phyloP scores from a whole-genome alignment of 2,797 vertebrate genomes.

The Steatocranus sp. region DNA sequence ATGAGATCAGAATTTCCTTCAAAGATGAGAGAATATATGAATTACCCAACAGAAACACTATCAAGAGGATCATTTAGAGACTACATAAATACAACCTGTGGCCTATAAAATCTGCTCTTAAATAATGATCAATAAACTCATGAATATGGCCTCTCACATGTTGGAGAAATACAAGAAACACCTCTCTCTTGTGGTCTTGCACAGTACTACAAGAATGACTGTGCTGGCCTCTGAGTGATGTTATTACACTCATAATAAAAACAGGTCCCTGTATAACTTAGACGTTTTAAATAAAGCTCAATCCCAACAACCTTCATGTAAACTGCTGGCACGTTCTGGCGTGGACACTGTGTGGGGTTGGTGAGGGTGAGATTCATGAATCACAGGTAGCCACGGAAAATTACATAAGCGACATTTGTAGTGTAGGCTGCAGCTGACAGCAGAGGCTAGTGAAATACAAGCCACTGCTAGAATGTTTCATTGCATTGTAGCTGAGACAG shows the following conservation, averaged over 20 bases:
- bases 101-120: not conserved
- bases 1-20: not conserved
- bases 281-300: not conserved
- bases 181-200: slow-evolving; percentile 23
- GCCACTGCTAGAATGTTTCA: slow-evolving; percentile 20
- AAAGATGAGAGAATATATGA: not conserved
- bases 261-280: not conserved
- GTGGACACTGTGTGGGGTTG: not conserved
- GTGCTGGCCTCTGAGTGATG: not conserved
- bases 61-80: not conserved
- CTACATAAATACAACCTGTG: not conserved
- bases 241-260: not conserved
- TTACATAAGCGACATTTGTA: slow-evolving; percentile 21
- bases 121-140: not conserved
- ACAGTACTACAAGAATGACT: slow-evolving; percentile 22
- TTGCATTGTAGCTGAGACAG: not conserved
- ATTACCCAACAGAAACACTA: not conserved
- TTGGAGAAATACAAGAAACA: slow-evolving; percentile 17
- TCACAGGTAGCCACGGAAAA: slow-evolving; percentile 28
- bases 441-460: slow-evolving; percentile 51
- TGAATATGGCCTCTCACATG: not conserved
- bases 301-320: not conserved
- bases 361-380: not conserved
- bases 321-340: not conserved
- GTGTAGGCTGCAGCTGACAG: not conserved